Conservation (phyloP, 2,113 vertebrate genomes). For the Eclectus roratus region DNA sequence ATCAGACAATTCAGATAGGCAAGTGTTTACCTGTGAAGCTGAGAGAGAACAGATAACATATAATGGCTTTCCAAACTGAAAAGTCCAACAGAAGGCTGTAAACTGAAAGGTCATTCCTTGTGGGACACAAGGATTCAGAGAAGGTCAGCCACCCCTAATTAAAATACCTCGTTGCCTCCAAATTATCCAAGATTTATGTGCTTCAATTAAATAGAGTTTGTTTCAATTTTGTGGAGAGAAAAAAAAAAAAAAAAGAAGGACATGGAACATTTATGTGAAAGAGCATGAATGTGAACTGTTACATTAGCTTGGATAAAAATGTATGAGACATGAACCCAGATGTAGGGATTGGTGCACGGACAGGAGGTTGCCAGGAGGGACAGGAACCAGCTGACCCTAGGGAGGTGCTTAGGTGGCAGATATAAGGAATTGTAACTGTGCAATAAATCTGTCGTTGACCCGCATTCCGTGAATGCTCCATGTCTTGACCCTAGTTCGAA, state of each 20-base stretch:
- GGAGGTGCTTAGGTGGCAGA: too few species aligned
- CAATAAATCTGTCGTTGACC: too few species aligned
- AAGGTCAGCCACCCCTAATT: constrained; percentile 44
- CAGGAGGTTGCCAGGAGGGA: too few species aligned
- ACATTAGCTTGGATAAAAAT: not conserved
- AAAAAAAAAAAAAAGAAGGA: not conserved
- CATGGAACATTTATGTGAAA: not conserved
- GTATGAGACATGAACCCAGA: not conserved
- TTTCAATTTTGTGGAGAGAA: not conserved
- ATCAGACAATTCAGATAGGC: constrained; percentile 9
- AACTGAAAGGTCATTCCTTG: constrained; percentile 67
- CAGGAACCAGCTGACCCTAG: too few species aligned
- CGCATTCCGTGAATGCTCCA: too few species aligned
- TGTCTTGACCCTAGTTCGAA: too few species aligned
- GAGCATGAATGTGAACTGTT: not conserved
- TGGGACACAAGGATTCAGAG: constrained; percentile 33
- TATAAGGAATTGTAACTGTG: too few species aligned
- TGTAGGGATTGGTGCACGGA: too few species aligned
- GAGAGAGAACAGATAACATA: constrained; percentile 43
- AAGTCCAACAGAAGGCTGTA: constrained; percentile 66
- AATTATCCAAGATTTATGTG: not conserved
- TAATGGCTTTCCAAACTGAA: constrained; percentile 42
- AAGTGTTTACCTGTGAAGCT: constrained; percentile 19
- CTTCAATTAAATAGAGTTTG: not conserved
- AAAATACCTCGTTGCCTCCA: constrained; percentile 31